Base-by-base conservation (phyloP, 1,140 invertebrate genomes). In the Drosophila bipectinata region DNA sequence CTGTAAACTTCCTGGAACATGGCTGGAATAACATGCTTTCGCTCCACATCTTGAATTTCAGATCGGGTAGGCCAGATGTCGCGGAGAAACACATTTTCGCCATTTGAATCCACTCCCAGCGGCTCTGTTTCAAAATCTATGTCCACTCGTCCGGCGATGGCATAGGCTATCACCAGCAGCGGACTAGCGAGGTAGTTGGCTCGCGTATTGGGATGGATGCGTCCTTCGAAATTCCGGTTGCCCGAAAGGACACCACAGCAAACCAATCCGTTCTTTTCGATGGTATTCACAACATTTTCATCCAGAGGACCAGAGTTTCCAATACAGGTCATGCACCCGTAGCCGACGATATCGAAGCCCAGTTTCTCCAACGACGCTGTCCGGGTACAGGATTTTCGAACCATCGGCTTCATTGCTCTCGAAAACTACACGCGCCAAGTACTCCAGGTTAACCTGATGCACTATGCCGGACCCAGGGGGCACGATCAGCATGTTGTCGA, bases 321-420 rank as follows among this genome's bases (percentile, higher is more conserved):
- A 72, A 99, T 99, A 92, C 98, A 99, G 0, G 98, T 99, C 98
- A 99, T 99, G 92, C 98, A 99, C 0, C 98, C 96, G 90, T 98
- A 99, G 10, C 98, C 98, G 15, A 97, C 96, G 51, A 98, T 96
- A 82, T 98, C 94, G 92, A 99, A 99, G 6, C 98, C 98, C 10
- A 99, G 93, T 91, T 97, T 94, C 67, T 96, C 95, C 32, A 9
- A 99, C 98, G 32, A 99, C 95, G 53, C 97, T 98, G 90, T 99
- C 99, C 0, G 98, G 98, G 92, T 98, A 98, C 0, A 99, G 91
- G 26, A 93, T 66, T 55, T 91, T 83, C 1, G 72, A 72, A 21
- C 83, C 88, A 57, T 75, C 69, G 9, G 44, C 45, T 3, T 92
- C 92, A 57, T 94, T 92, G 18, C 94, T 93, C 2, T 94, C 94